Conservation (phyloP, 2,888 invertebrate genomes). For the Cantharis rustica region DNA sequence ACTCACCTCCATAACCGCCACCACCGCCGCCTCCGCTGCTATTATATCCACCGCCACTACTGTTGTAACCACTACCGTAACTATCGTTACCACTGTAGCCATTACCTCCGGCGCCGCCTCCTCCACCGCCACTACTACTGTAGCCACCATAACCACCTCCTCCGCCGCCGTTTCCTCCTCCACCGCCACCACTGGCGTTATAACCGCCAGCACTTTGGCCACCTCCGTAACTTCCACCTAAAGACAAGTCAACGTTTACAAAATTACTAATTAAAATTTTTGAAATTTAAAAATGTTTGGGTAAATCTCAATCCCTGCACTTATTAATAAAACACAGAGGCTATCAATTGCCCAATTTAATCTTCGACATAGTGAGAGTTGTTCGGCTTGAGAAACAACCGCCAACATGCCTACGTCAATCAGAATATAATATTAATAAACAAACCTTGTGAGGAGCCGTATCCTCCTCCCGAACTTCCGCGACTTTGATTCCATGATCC, state of each 20-base stretch:
- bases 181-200: slow-evolving; percentile 26
- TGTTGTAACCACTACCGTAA: slow-evolving; percentile 55
- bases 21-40: slow-evolving; percentile 25
- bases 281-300: slow-evolving; percentile 39
- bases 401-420: slow-evolving; percentile 53
- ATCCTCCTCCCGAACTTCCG: slow-evolving; percentile 34
- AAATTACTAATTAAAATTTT: neutral
- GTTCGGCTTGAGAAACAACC: slow-evolving; percentile 39
- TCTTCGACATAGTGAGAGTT: slow-evolving; percentile 52
- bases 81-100: slow-evolving; percentile 54
- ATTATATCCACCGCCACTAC: slow-evolving; percentile 14
- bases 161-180: slow-evolving; percentile 29
- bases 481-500: slow-evolving; percentile 42
- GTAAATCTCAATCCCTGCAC: slow-evolving; percentile 50
- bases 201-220: slow-evolving; percentile 55
- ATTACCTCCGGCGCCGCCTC: slow-evolving; percentile 44
- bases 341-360: slow-evolving; percentile 50
- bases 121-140: slow-evolving; percentile 41
- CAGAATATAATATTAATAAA: neutral
- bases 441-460: slow-evolving; percentile 21
- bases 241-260: slow-evolving; percentile 4
- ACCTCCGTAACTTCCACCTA: slow-evolving; percentile 16
- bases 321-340: slow-evolving; percentile 48
- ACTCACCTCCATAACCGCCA: slow-evolving; percentile 37
- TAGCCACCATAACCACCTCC: slow-evolving; percentile 27